These are phyloP conservation scores for Anguilla obscura DNA, from an alignment of 2,797 vertebrate genomes.

Conservation along the genomic window DNA sequence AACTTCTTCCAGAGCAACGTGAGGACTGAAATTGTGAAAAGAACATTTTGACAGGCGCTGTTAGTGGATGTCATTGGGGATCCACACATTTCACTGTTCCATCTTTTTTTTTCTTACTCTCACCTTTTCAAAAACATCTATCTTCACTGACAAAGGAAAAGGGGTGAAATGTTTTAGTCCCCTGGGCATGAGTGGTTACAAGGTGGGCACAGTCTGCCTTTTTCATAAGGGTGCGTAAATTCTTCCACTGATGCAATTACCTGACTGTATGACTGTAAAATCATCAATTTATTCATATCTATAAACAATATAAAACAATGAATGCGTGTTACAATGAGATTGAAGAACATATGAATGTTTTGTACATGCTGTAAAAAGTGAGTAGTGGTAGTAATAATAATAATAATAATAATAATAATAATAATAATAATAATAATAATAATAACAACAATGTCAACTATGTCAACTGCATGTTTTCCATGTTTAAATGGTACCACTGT, in stretches of 20 bases:
- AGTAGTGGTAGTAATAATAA: too few relatives aligned
- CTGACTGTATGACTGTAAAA: not conserved
- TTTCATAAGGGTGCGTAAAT: not conserved
- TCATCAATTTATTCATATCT: not conserved
- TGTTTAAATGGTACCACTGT: not conserved
- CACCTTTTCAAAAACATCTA: not conserved
- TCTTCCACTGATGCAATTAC: not conserved
- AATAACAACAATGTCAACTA: too few relatives aligned
- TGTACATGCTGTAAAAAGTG: not conserved
- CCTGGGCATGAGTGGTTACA: not conserved
- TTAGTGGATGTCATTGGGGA: slow-evolving; percentile 2
- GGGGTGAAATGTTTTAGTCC: not conserved
- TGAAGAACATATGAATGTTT: not conserved
- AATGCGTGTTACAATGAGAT: too few relatives aligned
- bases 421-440: too few relatives aligned
- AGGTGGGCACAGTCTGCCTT: not conserved
- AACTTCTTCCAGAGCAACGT: not conserved
- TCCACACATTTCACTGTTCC: not conserved
- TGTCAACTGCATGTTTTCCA: too few relatives aligned
- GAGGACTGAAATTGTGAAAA: not conserved
- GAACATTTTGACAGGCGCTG: slow-evolving; percentile 15
- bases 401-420: too few relatives aligned
- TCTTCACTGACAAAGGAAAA: not conserved
- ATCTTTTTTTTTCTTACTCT: not conserved
- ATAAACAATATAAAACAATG: not conserved